A percentile compares a stretch with the other conserved stretches of the same genome.
phyloP scores from a whole-genome alignment of 2,797 vertebrate genomes.

The Sebastes iracundus region DNA sequence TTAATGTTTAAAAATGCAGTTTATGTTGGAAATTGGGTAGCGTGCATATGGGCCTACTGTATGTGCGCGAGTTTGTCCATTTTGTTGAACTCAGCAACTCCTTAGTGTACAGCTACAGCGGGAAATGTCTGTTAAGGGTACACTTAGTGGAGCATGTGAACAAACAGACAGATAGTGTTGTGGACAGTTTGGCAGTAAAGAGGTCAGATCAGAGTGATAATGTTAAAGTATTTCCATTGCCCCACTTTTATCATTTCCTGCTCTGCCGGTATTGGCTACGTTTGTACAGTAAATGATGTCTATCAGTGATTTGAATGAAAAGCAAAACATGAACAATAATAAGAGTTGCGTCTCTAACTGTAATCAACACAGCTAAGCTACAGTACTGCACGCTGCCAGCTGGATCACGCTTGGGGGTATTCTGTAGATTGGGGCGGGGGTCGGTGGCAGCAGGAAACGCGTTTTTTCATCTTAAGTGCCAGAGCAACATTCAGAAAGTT shows the following conservation, averaged over 20 bases:
- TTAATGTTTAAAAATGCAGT: not conserved
- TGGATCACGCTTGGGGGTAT: conserved; percentile 6
- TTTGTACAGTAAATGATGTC: not conserved
- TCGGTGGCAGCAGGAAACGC: conserved; percentile 58
- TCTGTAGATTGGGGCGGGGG: conserved; percentile 36
- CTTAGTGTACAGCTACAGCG: conserved; percentile 15
- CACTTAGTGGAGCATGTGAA: conserved; percentile 51
- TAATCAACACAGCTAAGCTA: conserved; percentile 25
- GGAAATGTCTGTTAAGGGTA: conserved; percentile 63
- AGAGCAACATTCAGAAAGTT: conserved; percentile 54
- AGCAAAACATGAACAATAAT: not conserved
- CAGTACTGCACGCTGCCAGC: not conserved
- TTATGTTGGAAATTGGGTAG: not conserved
- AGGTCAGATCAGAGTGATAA: conserved; percentile 45
- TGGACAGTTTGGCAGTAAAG: conserved; percentile 27
- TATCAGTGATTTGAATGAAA: not conserved
- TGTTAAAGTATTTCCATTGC: not conserved
- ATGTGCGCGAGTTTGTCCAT: not conserved
- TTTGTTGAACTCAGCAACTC: conserved; percentile 26
- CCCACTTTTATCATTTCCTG: not conserved
- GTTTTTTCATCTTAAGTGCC: conserved; percentile 64
- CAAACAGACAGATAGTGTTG: conserved; percentile 32
- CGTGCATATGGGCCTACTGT: not conserved
- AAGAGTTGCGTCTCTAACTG: not conserved
- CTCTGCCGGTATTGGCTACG: not conserved